These are phyloP conservation scores for Cordilura impudica DNA, from an alignment of 2,888 invertebrate genomes.

Conservation along the genomic window DNA sequence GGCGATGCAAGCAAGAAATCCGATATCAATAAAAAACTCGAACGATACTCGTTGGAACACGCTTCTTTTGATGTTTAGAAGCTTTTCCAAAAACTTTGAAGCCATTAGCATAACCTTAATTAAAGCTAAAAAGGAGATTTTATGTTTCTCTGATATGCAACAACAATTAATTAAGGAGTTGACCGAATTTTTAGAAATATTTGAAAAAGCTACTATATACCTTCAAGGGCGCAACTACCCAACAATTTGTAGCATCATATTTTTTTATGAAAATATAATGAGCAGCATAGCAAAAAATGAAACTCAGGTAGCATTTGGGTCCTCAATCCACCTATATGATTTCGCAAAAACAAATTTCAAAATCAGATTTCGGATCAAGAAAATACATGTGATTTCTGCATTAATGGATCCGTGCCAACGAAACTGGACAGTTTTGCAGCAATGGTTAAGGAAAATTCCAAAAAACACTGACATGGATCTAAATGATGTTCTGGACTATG, in stretches of 20 bases:
- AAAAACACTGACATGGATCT: neutral
- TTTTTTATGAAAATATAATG: neutral
- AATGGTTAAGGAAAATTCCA: slow-evolving; percentile 5
- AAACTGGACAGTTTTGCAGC: slow-evolving; percentile 8
- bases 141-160: slow-evolving; percentile 14
- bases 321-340: neutral
- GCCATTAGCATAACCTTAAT: slow-evolving; percentile 25
- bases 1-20: neutral
- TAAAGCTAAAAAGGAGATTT: slow-evolving; percentile 6
- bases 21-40: slow-evolving; percentile 15
- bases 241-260: slow-evolving; percentile 2
- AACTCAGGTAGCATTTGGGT: neutral
- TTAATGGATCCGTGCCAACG: slow-evolving; percentile 12
- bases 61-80: neutral
- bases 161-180: slow-evolving; percentile 12
- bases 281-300: neutral
- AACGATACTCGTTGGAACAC: slow-evolving; percentile 41
- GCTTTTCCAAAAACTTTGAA: slow-evolving; percentile 23
- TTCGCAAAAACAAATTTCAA: neutral
- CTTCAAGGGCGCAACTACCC: slow-evolving; percentile 26
- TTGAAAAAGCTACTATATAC: slow-evolving; percentile 29
- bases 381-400: slow-evolving; percentile 1
- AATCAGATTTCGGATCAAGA: neutral
- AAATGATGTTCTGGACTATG: neutral
- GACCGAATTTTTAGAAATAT: slow-evolving; percentile 6